phyloP scores from a whole-genome alignment of 2,888 invertebrate genomes.

The Dryadula phaetusa region DNA sequence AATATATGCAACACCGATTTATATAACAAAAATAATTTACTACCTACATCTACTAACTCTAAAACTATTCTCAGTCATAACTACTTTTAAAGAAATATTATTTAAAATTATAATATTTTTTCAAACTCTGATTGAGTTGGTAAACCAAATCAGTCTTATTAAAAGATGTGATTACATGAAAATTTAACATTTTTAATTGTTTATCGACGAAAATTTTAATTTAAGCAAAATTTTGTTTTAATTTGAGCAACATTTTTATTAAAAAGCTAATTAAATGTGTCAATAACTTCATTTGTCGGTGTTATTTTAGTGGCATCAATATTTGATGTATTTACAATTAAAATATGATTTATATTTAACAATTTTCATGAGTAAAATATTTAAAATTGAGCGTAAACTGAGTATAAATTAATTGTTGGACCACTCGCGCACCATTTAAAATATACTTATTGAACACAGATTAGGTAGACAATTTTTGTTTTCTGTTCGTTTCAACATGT shows the following conservation, averaged over 20 bases:
- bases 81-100: slow-evolving; percentile 43
- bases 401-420: slow-evolving; percentile 13
- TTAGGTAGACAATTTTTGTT: background rate
- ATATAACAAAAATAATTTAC: slow-evolving; percentile 45
- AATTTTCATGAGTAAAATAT: slow-evolving; percentile 6
- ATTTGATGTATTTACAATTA: background rate
- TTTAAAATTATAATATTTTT: slow-evolving; percentile 44
- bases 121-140: slow-evolving; percentile 59
- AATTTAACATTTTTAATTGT: background rate
- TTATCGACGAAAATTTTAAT: background rate
- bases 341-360: slow-evolving; percentile 7
- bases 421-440: slow-evolving; percentile 11
- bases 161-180: slow-evolving; percentile 12
- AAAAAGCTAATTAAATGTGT: too few relatives aligned
- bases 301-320: background rate
- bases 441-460: slow-evolving; percentile 10
- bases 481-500: background rate
- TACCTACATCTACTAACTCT: slow-evolving; percentile 36
- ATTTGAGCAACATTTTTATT: slow-evolving; percentile 7
- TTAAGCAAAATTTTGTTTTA: background rate
- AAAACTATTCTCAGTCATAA: slow-evolving; percentile 37
- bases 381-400: slow-evolving; percentile 8
- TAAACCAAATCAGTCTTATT: slow-evolving; percentile 66
- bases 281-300: too few relatives aligned
- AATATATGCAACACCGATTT: slow-evolving; percentile 28